Evolutionary conservation across 2,888 invertebrate genomes (phyloP).

Genomic region (Aproaerema taeniolella): DNA sequence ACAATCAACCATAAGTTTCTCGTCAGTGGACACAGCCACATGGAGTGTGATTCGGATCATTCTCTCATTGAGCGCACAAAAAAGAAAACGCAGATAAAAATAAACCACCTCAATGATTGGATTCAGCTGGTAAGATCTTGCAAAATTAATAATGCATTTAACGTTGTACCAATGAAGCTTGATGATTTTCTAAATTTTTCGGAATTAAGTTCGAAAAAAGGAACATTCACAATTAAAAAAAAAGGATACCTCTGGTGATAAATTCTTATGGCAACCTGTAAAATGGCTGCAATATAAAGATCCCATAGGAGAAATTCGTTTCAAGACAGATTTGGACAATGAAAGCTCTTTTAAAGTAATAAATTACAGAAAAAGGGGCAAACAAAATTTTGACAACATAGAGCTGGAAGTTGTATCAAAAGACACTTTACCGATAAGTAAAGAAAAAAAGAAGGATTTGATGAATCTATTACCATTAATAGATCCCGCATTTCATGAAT

Average conservation of each 20-base stretch:
- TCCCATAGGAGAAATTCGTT: constrained; percentile 12
- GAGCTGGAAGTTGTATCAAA: background rate
- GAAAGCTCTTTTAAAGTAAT: constrained; percentile 9
- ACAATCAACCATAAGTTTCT: constrained; percentile 25
- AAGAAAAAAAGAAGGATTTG: constrained; percentile 9
- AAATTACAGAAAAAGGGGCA: constrained; percentile 14
- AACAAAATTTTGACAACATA: background rate
- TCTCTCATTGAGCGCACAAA: constrained; percentile 18
- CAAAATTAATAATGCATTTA: constrained; percentile 7
- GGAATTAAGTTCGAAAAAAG: constrained; percentile 13
- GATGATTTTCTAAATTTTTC: constrained; percentile 1
- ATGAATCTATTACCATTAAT: constrained; percentile 9
- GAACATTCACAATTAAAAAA: constrained; percentile 17
- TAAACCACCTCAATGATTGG: constrained; percentile 15
- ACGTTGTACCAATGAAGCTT: constrained; percentile 10
- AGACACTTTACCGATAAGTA: constrained; percentile 2
- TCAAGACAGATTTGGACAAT: constrained; percentile 12
- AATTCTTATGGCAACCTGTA: constrained; percentile 15
- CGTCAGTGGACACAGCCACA: constrained; percentile 19
- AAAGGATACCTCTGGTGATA: constrained; percentile 9
- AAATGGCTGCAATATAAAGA: constrained; percentile 19
- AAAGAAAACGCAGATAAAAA: constrained; percentile 16
- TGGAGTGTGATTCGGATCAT: constrained; percentile 21
- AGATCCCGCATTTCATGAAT: constrained; percentile 2
- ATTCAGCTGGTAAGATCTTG: constrained; percentile 12